Evolutionary conservation across 2,888 invertebrate species (phyloP), one percentile per base, ranked within the genome.

Genomic region (Nephrotoma flavescens): DNA sequence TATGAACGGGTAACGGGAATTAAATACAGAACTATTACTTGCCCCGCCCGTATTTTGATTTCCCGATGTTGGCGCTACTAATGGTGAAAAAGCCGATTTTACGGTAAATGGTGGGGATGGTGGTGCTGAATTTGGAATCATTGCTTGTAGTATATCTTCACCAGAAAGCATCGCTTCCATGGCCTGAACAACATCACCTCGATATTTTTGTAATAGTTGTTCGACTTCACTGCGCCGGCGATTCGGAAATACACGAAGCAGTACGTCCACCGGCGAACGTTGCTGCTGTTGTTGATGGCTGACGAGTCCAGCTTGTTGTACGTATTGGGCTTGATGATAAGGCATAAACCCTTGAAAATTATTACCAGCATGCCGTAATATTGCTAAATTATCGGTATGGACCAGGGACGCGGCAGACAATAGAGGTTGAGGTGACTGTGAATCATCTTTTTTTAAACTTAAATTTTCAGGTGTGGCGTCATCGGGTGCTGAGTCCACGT

Each of bases 101-200:
- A 92, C 89, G 12, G 91, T 90, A 87, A 92, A 92, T 12, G 91
- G 91, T 45, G 92, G 91, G 6, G 91, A 91, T 0, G 91, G 89
- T 2, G 90, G 88, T 9, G 84, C 15, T 6, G 84, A 84, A 42
- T 41, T 42, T 42, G 84, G 84, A n/a, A 84, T 84, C 42, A 90
- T 87, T 42, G 90, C 89, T 87, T 90, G 90, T 2, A 89, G 89
- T 86, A 91, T 88, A 87, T 91, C 90, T 87, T 93, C 93, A 0
- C 95, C 95, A 88, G 95, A 95, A 12, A 97, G 94, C 93, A 98
- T 95, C 90, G 96, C 94, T 90, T 98, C 98, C 94, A 98, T 98
- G 0, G 98, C 97, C 89, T 97, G 96, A 0, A 98, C 95, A 0
- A 97, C 96, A 90, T 98, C 98, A 0, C 97, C 97, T 91, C 96